Evolutionary conservation across 2,888 invertebrate species (phyloP).

Genomic region (Neocrepidodera transversa): DNA sequence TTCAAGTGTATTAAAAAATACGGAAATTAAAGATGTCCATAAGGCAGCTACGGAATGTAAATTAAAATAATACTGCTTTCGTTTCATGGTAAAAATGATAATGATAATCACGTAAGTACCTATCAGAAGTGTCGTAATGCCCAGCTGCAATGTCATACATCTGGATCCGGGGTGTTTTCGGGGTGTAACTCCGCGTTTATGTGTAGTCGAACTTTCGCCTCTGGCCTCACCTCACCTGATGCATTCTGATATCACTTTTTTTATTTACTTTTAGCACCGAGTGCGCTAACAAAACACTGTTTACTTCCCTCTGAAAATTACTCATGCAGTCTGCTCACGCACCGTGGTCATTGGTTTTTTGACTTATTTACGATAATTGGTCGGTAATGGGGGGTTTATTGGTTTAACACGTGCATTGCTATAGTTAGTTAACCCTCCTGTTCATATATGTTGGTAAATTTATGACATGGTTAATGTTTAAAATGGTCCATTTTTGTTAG

Average conservation of each 20-base stretch:
- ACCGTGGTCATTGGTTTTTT: slow-evolving; percentile 18
- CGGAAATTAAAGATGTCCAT: too few species aligned
- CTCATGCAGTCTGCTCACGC: slow-evolving; percentile 15
- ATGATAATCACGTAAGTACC: background rate
- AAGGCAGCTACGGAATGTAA: slow-evolving; percentile 5
- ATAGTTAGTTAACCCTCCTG: background rate
- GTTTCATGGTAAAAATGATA: slow-evolving; percentile 3
- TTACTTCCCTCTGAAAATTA: slow-evolving; percentile 33
- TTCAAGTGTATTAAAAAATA: too few species aligned
- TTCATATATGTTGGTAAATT: too few species aligned
- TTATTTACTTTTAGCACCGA: slow-evolving; percentile 41
- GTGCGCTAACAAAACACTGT: slow-evolving; percentile 36
- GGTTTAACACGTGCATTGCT: slow-evolving; percentile 22
- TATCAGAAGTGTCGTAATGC: background rate
- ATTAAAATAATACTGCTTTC: slow-evolving; percentile 10
- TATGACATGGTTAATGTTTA: too few species aligned
- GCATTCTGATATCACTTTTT: slow-evolving; percentile 26
- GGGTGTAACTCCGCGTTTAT: slow-evolving; percentile 44
- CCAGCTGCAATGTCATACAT: slow-evolving; percentile 46
- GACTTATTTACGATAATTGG: slow-evolving; percentile 27
- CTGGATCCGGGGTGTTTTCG: slow-evolving; percentile 49
- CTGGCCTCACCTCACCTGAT: slow-evolving; percentile 41
- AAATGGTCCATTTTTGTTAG: too few species aligned
- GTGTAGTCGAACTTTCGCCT: slow-evolving; percentile 21
- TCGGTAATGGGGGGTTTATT: slow-evolving; percentile 34